Evolutionary conservation across 2,888 invertebrate genomes (phyloP), one percentile per base, ranked within the genome.

Genomic region (Torymus auratus): DNA sequence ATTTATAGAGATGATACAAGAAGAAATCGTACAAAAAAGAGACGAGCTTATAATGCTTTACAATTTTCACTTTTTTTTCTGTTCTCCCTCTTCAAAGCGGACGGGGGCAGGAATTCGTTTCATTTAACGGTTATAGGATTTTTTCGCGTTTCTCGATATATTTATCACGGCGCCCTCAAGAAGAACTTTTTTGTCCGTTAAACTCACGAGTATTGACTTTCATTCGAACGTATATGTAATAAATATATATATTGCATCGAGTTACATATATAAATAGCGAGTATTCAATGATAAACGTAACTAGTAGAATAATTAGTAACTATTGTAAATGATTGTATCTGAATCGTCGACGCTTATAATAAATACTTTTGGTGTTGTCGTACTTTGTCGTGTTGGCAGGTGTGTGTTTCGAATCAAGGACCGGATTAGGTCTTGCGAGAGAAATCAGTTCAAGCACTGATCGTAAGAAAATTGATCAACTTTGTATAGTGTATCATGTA

Each of bases 61-160:
- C 52, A 67, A 56, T 67, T 70, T 76, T 69, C 10, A n/a, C 50
- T 58, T 3, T 14, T n/a, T n/a, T 60, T 61, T 50, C 15, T 20
- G 3, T 20, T 50, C 20, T 53, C 15, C 55, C 65, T 61, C 67
- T 58, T 12, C 11, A 80, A 71, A 64, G 73, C 69, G 58, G 73
- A 81, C 70, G 71, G 65, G 73, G 73, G 23, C 55, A 72, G 60
- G 58, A 80, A 75, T 82, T 75, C 50, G 64, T 77, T 77, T 77
- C 61, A 60, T 73, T 64, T 23, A 73, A 65, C n/a, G 75, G 55
- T 71, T 41, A 55, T 78, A 78, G 61, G 65, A 77, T 73, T 72
- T 41, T 41, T 65, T 61, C 61, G 41, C 61, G 12, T 67, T 65
- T 53, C 13, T 71, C n/a, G 10, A 60, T 15, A 67, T 14, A 52